phyloP scores from a whole-genome alignment of 2,797 vertebrate genomes.

The Onychomys arenicola region DNA sequence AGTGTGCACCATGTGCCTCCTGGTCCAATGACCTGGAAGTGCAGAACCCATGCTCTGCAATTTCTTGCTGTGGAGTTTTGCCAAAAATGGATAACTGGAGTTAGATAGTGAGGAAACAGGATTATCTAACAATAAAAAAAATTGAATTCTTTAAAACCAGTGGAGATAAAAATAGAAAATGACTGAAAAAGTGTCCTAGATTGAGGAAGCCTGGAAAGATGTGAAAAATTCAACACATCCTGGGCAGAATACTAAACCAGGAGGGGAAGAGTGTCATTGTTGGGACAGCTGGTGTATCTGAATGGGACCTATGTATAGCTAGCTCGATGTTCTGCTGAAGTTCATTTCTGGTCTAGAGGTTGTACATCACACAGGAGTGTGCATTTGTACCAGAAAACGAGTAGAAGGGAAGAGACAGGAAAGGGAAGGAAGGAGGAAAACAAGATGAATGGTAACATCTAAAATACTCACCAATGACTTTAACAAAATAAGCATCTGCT shows the following conservation, averaged over 20 bases:
- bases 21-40: neutral
- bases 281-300: neutral
- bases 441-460: neutral
- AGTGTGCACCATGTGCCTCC: neutral
- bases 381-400: neutral
- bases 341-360: neutral
- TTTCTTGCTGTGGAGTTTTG: neutral
- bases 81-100: neutral
- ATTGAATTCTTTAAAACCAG: conserved; percentile 32
- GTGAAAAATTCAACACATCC: neutral
- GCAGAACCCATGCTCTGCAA: neutral
- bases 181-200: neutral
- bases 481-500: conserved; percentile 98
- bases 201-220: conserved; percentile 38
- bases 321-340: neutral
- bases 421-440: neutral
- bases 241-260: neutral
- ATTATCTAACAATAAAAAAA: neutral
- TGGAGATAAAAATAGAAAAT: neutral
- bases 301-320: neutral
- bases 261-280: neutral
- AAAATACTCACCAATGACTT: conserved; percentile 97
- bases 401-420: neutral
- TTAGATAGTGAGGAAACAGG: neutral
- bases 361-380: neutral